phyloP scores from a whole-genome alignment of 1,140 invertebrate genomes.

The Lutraria rhynchaena region DNA sequence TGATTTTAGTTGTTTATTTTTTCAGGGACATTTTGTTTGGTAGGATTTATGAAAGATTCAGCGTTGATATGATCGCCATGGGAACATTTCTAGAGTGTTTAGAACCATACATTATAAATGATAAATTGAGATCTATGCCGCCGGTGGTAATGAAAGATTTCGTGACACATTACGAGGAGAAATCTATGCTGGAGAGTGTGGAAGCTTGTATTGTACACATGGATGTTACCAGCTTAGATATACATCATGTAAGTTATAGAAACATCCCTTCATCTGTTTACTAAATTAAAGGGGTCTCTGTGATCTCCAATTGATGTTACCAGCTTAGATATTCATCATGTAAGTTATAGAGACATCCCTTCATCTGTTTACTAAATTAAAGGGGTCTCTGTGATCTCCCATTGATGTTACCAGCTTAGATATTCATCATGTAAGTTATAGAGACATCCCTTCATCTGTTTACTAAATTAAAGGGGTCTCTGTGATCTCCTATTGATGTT shows the following conservation, averaged over 20 bases:
- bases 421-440: too few relatives aligned
- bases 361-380: too few relatives aligned
- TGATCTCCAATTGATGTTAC: too few relatives aligned
- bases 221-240: conserved; percentile 92
- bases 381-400: too few relatives aligned
- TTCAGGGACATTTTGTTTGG: conserved; percentile 83
- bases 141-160: conserved; percentile 85
- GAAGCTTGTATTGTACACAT: conserved; percentile 92
- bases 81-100: conserved; percentile 84
- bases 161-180: conserved; percentile 83
- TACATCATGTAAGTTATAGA: conserved; percentile 89
- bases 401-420: too few relatives aligned
- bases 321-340: background rate
- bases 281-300: too few relatives aligned
- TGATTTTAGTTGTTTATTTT: too few relatives aligned
- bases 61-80: conserved; percentile 81
- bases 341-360: too few relatives aligned
- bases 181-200: conserved; percentile 85
- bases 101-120: conserved; percentile 84
- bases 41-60: conserved; percentile 83
- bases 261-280: background rate
- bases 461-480: too few relatives aligned
- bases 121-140: conserved; percentile 83
- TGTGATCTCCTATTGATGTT: conserved; percentile 92
- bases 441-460: too few relatives aligned